Percentiles rank a stretch among this genome's conserved stretches.
phyloP scores from a whole-genome alignment of 2,113 vertebrate species.

The Thermophis baileyi region DNA sequence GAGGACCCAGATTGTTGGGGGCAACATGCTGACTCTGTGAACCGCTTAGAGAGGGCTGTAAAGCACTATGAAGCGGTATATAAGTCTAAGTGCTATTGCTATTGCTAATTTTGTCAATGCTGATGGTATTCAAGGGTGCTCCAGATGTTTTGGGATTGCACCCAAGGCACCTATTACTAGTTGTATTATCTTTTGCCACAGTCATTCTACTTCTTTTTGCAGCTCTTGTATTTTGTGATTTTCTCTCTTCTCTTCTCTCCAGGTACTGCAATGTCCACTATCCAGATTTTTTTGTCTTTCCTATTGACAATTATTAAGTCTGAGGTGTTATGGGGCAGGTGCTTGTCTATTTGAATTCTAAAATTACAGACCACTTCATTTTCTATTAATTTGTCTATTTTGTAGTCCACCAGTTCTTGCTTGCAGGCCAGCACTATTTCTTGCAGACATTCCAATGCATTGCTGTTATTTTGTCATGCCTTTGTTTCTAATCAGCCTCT shows the following conservation, averaged over 20 bases:
- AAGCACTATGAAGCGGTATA: too few species aligned
- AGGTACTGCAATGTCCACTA: neutral
- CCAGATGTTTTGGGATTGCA: neutral
- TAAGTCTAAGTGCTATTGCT: too few species aligned
- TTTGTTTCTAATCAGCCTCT: neutral
- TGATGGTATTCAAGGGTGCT: neutral
- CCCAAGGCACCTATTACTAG: neutral
- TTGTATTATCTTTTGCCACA: neutral
- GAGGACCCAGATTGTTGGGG: too few species aligned
- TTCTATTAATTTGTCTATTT: neutral
- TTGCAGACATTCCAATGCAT: neutral
- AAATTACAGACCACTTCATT: neutral
- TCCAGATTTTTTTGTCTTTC: neutral
- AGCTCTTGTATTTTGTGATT: neutral
- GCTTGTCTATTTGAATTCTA: neutral
- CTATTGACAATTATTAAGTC: neutral
- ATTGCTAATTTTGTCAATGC: too few species aligned
- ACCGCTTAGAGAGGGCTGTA: too few species aligned
- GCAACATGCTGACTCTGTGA: too few species aligned
- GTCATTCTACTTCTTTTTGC: neutral
- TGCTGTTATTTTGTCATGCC: neutral
- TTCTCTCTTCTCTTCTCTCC: neutral
- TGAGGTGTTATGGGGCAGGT: neutral
- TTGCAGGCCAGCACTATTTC: neutral
- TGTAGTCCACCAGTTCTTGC: neutral